phyloP scores from a whole-genome alignment of 2,113 vertebrate species.

The Seriola rivoliana region DNA sequence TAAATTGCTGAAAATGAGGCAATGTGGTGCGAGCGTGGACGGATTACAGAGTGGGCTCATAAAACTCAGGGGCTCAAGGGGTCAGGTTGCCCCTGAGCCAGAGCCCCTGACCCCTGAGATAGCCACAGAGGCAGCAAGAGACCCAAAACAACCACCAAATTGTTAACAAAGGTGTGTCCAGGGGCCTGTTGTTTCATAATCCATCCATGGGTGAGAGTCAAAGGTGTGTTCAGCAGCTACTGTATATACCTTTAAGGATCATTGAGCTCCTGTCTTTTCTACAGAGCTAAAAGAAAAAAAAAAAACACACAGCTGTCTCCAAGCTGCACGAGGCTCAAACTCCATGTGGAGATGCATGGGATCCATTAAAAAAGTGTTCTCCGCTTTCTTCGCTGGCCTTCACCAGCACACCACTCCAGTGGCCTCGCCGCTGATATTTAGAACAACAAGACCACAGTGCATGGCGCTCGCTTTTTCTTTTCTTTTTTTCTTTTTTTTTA shows the following conservation, averaged over 20 bases:
- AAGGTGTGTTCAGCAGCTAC: not conserved
- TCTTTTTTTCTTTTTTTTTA: not conserved
- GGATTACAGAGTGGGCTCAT: not conserved
- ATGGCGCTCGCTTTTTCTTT: too few relatives aligned
- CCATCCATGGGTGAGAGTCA: not conserved
- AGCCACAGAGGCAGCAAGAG: not conserved
- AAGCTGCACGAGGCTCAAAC: not conserved
- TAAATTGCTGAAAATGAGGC: not conserved
- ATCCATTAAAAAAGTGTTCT: constrained; percentile 26
- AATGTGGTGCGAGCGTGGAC: not conserved
- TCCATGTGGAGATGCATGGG: constrained; percentile 14
- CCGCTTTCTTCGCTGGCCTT: constrained; percentile 31
- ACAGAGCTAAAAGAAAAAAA: not conserved
- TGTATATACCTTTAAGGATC: constrained; percentile 19
- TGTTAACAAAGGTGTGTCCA: too few relatives aligned
- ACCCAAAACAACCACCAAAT: not conserved
- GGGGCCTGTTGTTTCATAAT: not conserved
- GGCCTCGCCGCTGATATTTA: constrained; percentile 40
- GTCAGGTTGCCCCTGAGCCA: too few relatives aligned
- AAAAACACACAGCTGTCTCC: not conserved
- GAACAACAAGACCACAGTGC: constrained; percentile 18
- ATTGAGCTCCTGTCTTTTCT: not conserved
- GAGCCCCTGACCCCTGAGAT: not conserved
- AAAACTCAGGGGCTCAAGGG: not conserved
- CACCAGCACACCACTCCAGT: not conserved